These are phyloP conservation scores for Drosophila mayri DNA, from an alignment of 1,140 invertebrate genomes.

Conservation along the genomic window DNA sequence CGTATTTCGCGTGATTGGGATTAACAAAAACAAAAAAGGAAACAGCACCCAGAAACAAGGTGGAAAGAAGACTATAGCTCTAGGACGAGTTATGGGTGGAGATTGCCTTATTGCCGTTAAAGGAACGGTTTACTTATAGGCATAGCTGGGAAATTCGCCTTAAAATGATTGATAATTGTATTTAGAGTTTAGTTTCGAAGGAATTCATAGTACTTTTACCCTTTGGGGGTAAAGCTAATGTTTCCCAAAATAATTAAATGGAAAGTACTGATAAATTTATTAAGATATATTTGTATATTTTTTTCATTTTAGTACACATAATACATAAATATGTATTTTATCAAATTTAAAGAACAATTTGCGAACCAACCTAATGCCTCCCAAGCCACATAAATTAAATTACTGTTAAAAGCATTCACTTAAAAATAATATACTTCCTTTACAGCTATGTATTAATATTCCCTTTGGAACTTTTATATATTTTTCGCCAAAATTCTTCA, in stretches of 20 bases:
- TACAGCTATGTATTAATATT: not conserved
- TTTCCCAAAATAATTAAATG: not conserved
- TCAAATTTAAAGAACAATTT: no score
- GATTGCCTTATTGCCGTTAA: constrained; percentile 41
- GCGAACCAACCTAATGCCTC: no score
- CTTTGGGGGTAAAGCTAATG: not conserved
- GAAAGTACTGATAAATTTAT: not conserved
- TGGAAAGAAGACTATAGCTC: not conserved
- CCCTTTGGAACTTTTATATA: not conserved
- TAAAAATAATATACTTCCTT: no score
- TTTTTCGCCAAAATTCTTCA: not conserved
- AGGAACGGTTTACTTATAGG: constrained; percentile 5
- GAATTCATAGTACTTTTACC: not conserved
- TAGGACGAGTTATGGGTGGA: not conserved
- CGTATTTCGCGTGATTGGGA: constrained; percentile 3
- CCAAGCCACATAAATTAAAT: no score
- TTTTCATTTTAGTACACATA: no score
- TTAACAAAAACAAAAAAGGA: constrained; percentile 13
- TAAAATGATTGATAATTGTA: no score
- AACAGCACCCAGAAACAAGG: constrained; percentile 9
- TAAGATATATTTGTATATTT: no score
- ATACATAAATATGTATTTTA: no score
- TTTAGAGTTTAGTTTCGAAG: not conserved
- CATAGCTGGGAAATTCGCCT: not conserved
- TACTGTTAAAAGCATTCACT: no score